Conservation (phyloP, 2,113 vertebrate genomes). For the Oryzias celebensis region DNA sequence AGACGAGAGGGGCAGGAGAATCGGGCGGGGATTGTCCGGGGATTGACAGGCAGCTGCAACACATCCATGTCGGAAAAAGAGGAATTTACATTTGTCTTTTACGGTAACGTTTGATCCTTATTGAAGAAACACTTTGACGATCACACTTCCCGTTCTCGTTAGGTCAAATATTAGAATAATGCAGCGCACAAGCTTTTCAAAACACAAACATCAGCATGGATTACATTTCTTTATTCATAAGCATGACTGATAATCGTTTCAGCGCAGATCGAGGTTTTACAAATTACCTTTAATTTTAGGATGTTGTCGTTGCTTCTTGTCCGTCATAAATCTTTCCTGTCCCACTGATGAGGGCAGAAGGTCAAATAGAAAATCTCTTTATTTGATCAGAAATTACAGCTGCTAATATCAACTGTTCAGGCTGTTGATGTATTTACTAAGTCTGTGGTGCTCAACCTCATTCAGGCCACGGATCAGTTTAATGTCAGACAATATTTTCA, state of each 20-base stretch:
- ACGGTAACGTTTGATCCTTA: constrained; percentile 27
- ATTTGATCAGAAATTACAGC: too few relatives aligned
- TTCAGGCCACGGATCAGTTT: too few relatives aligned
- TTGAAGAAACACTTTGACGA: constrained; percentile 39
- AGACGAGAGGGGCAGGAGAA: constrained; percentile 18
- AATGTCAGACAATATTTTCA: too few relatives aligned
- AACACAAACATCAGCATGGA: constrained; percentile 35
- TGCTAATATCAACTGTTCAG: too few relatives aligned
- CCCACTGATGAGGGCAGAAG: too few relatives aligned
- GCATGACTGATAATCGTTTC: constrained; percentile 35
- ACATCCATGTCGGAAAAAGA: constrained; percentile 6
- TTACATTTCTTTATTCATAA: constrained; percentile 50
- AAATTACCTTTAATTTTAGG: constrained; percentile 37
- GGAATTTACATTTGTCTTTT: constrained; percentile 20
- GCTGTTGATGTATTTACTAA: too few relatives aligned
- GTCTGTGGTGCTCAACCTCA: too few relatives aligned
- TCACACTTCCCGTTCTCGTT: constrained; percentile 42
- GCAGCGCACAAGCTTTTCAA: constrained; percentile 29
- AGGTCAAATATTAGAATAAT: constrained; percentile 49
- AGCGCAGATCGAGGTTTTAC: constrained; percentile 23
- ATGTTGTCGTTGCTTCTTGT: not conserved
- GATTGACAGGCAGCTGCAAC: constrained; percentile 27
- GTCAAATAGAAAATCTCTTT: too few relatives aligned
- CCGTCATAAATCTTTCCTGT: too few relatives aligned
- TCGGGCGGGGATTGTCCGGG: not conserved